Conservation (phyloP, 2,113 vertebrate species). For the Triplophysa dalaica region DNA sequence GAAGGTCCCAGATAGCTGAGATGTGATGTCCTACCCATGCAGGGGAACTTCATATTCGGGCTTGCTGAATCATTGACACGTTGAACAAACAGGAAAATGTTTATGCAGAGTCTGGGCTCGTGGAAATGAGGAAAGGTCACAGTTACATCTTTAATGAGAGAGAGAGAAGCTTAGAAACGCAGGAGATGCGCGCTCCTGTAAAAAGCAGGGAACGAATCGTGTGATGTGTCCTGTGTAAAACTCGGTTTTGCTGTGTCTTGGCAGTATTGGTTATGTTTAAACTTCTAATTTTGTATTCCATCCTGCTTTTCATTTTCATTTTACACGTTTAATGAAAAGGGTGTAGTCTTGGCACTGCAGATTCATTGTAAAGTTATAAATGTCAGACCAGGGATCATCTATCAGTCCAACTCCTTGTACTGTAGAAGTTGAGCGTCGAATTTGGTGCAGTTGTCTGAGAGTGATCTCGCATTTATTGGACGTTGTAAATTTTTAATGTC, state of each 20-base stretch:
- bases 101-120: conserved; percentile 43
- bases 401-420: conserved; percentile 22
- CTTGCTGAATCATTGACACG: conserved; percentile 33
- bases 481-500: conserved; percentile 26
- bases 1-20: conserved; percentile 23
- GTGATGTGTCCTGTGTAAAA: conserved; percentile 33
- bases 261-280: no score
- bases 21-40: conserved; percentile 13
- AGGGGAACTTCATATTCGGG: conserved; percentile 18
- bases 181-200: conserved; percentile 24
- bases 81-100: conserved; percentile 41
- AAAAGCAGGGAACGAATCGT: conserved; percentile 19
- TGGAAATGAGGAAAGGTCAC: conserved; percentile 49
- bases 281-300: neutral
- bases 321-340: conserved; percentile 23
- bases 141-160: conserved; percentile 57
- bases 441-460: conserved; percentile 30
- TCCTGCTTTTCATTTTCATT: conserved; percentile 16
- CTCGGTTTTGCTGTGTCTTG: neutral
- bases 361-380: conserved; percentile 6
- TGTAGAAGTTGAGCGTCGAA: conserved; percentile 20
- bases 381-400: conserved; percentile 9
- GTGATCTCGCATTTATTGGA: conserved; percentile 37
- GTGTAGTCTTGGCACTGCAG: conserved; percentile 11
- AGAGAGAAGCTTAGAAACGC: conserved; percentile 26